Evolutionary conservation across 1,140 invertebrate genomes (phyloP), one percentile per base, ranked within the genome.

Genomic region (Bombus huntii): DNA sequence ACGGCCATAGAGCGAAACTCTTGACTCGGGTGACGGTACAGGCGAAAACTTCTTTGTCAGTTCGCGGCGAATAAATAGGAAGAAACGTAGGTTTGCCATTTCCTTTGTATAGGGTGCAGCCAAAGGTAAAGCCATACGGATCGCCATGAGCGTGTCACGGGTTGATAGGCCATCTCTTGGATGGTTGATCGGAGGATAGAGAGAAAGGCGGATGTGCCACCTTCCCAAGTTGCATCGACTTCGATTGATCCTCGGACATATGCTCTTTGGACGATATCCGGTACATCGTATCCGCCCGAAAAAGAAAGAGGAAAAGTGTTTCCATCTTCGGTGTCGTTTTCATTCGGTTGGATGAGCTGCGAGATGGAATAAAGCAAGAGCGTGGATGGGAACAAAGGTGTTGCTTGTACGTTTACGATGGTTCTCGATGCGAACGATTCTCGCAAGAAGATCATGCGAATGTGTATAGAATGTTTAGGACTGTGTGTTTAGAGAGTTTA

Each of bases 91-190:
- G 39, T 25, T 42, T 84, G 71, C 70, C 42, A 57, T 88, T 89
- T 81, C 80, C 73, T 77, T 66, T 37, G 39, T 15, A 10, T 5
- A n/a, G 80, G 59, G 18, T 57, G n/a, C 28, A 78, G 71, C 65
- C n/a, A 62, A 77, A 65, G 66, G 66, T 22, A 53, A 53, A 53
- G 47, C 18, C 18, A 88, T 53, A 73, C 44, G 73, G 65, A 62
- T 85, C 12, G 37, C 44, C 72, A 44, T 13, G 44, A 65, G 25
- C 75, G 72, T 86, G 65, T 62, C 75, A 47, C 37, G 74, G 59
- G 44, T 89, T 76, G 53, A 89, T 75, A 86, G 84, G 79, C 70
- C 87, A 89, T 89, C 87, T 37, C 34, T 47, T 15, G 44, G 28
- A n/a, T n/a, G 66, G 83, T 75, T 82, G 75, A 88, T 78, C 74